A percentile compares a stretch with the other conserved stretches of the same genome.
Evolutionary conservation across 2,888 invertebrate species (phyloP).

Genomic region (Oscheius sp.): DNA sequence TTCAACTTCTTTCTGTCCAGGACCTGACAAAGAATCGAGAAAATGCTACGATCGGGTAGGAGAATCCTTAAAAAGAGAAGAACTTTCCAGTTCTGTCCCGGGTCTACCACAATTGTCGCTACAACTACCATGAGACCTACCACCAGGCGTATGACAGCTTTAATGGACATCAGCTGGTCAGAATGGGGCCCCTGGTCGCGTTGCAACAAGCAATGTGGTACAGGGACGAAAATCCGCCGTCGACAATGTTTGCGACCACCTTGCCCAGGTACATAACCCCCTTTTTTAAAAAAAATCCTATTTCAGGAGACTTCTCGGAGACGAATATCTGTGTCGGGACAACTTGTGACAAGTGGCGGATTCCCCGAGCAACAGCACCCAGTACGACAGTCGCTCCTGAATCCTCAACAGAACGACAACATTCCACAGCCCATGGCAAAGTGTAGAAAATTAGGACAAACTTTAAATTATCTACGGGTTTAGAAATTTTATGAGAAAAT

Average conservation of each 20-base stretch:
- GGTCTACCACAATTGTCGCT: too few species aligned
- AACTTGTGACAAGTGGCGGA: slow-evolving; percentile 16
- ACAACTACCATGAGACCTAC: too few species aligned
- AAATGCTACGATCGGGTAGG: slow-evolving; percentile 36
- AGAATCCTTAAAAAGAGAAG: too few species aligned
- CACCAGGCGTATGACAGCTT: too few species aligned
- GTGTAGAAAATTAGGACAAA: not conserved
- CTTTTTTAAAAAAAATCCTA: not conserved
- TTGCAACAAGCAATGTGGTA: slow-evolving; percentile 20
- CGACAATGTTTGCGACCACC: slow-evolving; percentile 19
- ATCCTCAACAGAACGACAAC: not conserved
- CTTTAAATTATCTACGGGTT: slow-evolving; percentile 3
- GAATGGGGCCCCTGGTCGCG: slow-evolving; percentile 30
- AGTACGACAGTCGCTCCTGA: not conserved
- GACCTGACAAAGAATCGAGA: slow-evolving; percentile 46
- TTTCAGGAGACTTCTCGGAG: slow-evolving; percentile 22
- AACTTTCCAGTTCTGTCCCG: too few species aligned
- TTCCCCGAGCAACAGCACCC: not conserved
- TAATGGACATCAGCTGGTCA: slow-evolving; percentile 11
- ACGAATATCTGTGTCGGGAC: slow-evolving; percentile 16
- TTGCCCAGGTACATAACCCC: slow-evolving; percentile 8
- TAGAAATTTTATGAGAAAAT: too few species aligned
- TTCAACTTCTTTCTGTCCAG: slow-evolving; percentile 42
- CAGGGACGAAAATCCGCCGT: slow-evolving; percentile 21
- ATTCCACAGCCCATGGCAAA: not conserved